phyloP scores from a whole-genome alignment of 2,888 invertebrate genomes.

The Byasa hedistus region DNA sequence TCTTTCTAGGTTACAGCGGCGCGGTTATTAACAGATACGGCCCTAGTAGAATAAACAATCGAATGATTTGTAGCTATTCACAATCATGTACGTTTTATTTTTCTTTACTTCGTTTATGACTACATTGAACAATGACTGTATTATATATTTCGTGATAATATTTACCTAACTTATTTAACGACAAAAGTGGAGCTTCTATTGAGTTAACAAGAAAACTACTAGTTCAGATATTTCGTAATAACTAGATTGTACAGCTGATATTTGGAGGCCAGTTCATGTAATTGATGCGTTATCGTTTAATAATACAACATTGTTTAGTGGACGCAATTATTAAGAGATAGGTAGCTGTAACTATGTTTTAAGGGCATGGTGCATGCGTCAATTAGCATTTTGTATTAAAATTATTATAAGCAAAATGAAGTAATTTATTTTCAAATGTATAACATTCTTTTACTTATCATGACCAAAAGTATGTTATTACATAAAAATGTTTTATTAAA shows the following conservation, averaged over 20 bases:
- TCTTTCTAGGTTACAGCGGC: slow-evolving; percentile 69
- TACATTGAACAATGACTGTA: slow-evolving; percentile 19
- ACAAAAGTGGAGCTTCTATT: slow-evolving; percentile 8
- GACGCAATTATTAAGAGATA: slow-evolving; percentile 49
- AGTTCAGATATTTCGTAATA: slow-evolving; percentile 10
- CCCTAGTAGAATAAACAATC: slow-evolving; percentile 66
- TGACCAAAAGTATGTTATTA: neutral
- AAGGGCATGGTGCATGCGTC: slow-evolving; percentile 26
- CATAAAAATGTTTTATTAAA: neutral
- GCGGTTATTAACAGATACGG: slow-evolving; percentile 68
- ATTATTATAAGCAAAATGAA: neutral
- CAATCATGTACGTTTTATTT: slow-evolving; percentile 67
- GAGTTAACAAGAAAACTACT: slow-evolving; percentile 6
- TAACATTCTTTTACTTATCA: neutral
- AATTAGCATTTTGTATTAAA: neutral
- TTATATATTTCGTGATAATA: neutral
- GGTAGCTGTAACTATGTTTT: slow-evolving; percentile 24
- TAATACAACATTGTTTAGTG: slow-evolving; percentile 57
- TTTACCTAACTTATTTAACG: slow-evolving; percentile 1
- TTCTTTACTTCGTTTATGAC: slow-evolving; percentile 13
- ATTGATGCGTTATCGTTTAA: slow-evolving; percentile 44
- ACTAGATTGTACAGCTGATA: slow-evolving; percentile 34
- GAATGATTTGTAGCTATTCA: slow-evolving; percentile 58
- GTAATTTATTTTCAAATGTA: neutral
- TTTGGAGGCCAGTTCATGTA: slow-evolving; percentile 40